phyloP scores from a whole-genome alignment of 1,140 invertebrate genomes.

The Ylistrum balloti region DNA sequence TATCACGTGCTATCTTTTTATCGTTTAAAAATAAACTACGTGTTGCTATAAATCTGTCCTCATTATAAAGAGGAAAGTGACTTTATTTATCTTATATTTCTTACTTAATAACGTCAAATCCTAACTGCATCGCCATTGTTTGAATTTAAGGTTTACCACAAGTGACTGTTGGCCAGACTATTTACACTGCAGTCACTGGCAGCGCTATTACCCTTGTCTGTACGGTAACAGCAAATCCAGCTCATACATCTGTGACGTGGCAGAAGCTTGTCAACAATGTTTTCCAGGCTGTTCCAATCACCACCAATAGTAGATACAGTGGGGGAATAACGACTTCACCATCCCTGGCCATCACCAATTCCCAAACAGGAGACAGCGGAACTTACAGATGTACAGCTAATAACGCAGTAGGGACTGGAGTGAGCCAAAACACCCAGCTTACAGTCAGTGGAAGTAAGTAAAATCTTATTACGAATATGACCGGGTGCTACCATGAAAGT shows the following conservation, averaged over 20 bases:
- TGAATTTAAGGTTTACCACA: slow-evolving; percentile 24
- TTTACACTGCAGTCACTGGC: slow-evolving; percentile 40
- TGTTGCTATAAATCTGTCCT: no score
- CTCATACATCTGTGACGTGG: background rate
- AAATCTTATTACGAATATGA: no score
- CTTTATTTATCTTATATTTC: no score
- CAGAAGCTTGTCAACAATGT: background rate
- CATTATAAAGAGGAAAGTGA: no score
- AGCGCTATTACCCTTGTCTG: background rate
- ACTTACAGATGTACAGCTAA: slow-evolving; percentile 43
- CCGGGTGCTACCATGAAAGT: no score
- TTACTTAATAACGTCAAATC: no score
- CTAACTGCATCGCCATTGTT: no score
- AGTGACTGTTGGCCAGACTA: background rate
- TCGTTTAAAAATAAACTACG: no score
- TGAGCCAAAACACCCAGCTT: slow-evolving; percentile 34
- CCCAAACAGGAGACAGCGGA: background rate
- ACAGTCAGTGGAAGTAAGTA: slow-evolving; percentile 59
- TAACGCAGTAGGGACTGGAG: slow-evolving; percentile 45
- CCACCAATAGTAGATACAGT: background rate
- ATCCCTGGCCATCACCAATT: slow-evolving; percentile 12
- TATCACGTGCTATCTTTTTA: no score
- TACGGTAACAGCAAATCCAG: background rate
- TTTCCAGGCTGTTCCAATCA: background rate
- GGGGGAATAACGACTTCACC: slow-evolving; percentile 43